These are phyloP conservation scores for Monoplex corrugatus DNA, from an alignment of 2,888 invertebrate genomes.

Conservation along the genomic window DNA sequence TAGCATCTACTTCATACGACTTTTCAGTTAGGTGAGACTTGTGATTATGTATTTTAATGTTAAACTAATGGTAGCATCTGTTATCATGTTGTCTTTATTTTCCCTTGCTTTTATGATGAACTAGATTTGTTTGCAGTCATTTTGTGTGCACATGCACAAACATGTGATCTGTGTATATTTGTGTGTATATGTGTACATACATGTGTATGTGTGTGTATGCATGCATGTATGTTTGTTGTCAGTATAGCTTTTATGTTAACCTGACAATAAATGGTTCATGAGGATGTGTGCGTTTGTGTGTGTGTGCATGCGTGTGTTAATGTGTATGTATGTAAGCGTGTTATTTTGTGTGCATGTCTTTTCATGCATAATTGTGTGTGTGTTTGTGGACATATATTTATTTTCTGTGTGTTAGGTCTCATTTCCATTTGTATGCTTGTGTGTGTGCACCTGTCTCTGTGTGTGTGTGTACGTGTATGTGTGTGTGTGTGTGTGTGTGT, in stretches of 20 bases:
- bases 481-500: neutral
- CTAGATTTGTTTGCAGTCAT: neutral
- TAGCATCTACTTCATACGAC: conserved; percentile 92
- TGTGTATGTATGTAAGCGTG: too few relatives aligned
- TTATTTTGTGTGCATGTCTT: too few relatives aligned
- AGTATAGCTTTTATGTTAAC: too few relatives aligned
- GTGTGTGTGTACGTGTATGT: neutral
- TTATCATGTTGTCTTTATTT: neutral
- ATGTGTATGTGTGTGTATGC: neutral
- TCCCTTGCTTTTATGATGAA: neutral
- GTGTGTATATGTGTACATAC: neutral
- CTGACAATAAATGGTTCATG: too few relatives aligned
- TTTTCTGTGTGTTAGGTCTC: too few relatives aligned
- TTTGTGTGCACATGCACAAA: neutral
- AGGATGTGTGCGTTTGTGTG: too few relatives aligned
- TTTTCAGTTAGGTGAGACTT: conserved; percentile 84
- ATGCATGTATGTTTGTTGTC: too few relatives aligned
- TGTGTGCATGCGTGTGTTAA: too few relatives aligned
- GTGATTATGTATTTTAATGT: neutral
- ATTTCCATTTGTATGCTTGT: neutral
- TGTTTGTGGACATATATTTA: too few relatives aligned
- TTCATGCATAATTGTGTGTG: neutral
- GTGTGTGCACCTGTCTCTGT: neutral
- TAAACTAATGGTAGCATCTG: too few relatives aligned
- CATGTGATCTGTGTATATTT: neutral